These are phyloP conservation scores for Aphelinus atriplicis DNA, from an alignment of 1,140 invertebrate genomes.

Conservation along the genomic window DNA sequence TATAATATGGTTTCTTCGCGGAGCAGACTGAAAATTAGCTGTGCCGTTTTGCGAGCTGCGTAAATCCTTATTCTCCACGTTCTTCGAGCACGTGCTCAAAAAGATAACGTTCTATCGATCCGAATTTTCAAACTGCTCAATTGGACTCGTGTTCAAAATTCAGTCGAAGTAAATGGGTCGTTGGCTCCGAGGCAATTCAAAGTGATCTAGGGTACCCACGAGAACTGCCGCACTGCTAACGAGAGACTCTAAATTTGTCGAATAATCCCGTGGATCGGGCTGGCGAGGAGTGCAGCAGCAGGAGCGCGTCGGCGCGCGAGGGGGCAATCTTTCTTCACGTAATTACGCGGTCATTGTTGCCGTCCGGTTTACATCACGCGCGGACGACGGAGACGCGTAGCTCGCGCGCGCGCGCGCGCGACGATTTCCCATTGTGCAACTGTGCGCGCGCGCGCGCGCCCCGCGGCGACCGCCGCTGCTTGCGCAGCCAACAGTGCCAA, in stretches of 20 bases:
- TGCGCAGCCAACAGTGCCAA: neutral
- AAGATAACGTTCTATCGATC: no score
- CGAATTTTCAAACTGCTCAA: no score
- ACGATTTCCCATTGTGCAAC: constrained; percentile 22
- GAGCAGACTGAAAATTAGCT: no score
- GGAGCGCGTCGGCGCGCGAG: neutral
- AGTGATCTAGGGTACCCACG: neutral
- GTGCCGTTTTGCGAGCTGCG: no score
- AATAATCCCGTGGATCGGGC: constrained; percentile 2
- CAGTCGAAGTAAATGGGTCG: no score
- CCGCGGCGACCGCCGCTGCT: neutral
- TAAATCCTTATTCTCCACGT: no score
- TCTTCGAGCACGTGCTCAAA: no score
- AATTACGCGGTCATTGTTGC: constrained; percentile 32
- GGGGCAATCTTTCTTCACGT: constrained; percentile 20
- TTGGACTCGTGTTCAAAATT: no score
- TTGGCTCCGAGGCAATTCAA: no score
- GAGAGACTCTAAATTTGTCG: constrained; percentile 10
- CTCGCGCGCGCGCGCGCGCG: neutral
- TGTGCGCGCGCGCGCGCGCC: neutral
- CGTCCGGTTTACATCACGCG: constrained; percentile 23
- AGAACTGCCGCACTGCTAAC: neutral
- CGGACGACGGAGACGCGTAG: neutral
- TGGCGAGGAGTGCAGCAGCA: neutral
- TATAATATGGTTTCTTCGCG: no score